Evolutionary conservation across 2,888 invertebrate genomes (phyloP).

Genomic region (Sphaerophoria taeniata): DNA sequence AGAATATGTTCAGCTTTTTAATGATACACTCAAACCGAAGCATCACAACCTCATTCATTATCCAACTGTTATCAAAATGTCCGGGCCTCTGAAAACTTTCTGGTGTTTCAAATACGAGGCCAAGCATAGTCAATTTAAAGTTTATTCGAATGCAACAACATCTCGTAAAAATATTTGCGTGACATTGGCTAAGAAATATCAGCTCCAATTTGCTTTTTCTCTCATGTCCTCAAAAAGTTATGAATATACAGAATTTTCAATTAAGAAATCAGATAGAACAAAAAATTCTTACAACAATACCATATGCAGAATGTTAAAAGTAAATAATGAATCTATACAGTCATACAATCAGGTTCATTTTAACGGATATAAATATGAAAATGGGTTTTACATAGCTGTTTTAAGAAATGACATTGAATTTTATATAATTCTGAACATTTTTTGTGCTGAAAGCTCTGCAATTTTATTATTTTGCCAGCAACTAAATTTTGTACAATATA

Average conservation of each 20-base stretch:
- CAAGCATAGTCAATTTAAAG: slow-evolving; percentile 73
- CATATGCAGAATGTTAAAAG: slow-evolving; percentile 12
- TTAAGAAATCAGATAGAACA: slow-evolving; percentile 44
- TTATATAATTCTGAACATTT: slow-evolving; percentile 44
- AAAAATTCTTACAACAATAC: slow-evolving; percentile 52
- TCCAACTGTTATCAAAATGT: slow-evolving; percentile 69
- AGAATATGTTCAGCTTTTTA: slow-evolving; percentile 52
- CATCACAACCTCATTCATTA: slow-evolving; percentile 3
- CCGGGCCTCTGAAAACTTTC: slow-evolving; percentile 70
- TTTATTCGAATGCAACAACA: slow-evolving; percentile 61
- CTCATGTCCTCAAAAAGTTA: background rate
- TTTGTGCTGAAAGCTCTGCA: slow-evolving; percentile 19
- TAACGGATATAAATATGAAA: slow-evolving; percentile 46
- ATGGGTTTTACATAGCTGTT: slow-evolving; percentile 45
- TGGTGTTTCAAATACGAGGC: slow-evolving; percentile 76
- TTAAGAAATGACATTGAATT: slow-evolving; percentile 56
- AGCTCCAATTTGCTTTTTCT: slow-evolving; percentile 73
- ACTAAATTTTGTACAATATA: background rate
- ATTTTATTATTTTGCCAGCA: slow-evolving; percentile 45
- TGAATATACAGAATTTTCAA: slow-evolving; percentile 9
- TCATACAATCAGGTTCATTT: slow-evolving; percentile 43
- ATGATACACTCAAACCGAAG: slow-evolving; percentile 2
- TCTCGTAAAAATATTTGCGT: slow-evolving; percentile 76
- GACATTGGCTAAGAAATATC: slow-evolving; percentile 75
- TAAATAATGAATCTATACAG: slow-evolving; percentile 25